phyloP scores from a whole-genome alignment of 2,797 vertebrate genomes.

The Clamator glandarius region DNA sequence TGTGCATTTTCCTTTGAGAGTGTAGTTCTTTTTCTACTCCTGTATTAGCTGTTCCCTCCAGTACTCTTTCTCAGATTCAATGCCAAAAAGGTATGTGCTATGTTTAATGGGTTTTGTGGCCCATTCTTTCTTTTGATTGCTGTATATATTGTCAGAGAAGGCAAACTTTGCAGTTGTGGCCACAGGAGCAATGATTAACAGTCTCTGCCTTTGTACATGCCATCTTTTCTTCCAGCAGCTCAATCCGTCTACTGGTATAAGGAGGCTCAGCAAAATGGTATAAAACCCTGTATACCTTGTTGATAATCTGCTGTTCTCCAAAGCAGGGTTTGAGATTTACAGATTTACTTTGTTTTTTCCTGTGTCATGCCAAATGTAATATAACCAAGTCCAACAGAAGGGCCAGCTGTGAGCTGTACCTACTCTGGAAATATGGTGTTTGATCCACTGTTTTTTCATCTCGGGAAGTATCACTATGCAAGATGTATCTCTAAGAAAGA shows the following conservation, averaged over 20 bases:
- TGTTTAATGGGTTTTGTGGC: neutral
- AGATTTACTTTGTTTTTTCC: neutral
- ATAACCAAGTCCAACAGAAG: neutral
- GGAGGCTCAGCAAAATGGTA: neutral
- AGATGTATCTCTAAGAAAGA: neutral
- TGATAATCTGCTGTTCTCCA: neutral
- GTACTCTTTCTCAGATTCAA: neutral
- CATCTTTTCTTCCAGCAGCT: neutral
- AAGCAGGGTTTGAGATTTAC: neutral
- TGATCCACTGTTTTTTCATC: neutral
- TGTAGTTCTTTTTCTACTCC: neutral
- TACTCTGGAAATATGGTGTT: neutral
- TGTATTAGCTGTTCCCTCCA: neutral
- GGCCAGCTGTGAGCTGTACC: neutral
- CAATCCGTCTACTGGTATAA: neutral
- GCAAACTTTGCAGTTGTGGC: neutral
- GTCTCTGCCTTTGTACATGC: neutral
- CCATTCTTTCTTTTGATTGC: neutral
- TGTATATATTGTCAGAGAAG: neutral
- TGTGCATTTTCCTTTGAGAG: neutral
- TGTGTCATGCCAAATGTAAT: neutral
- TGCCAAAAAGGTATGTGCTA: neutral
- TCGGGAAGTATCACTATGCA: neutral
- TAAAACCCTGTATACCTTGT: neutral
- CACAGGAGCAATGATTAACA: neutral